Percentiles rank a stretch among this genome's conserved stretches.
These are phyloP conservation scores for Apodemia duryi DNA, from an alignment of 2,888 invertebrate genomes.

Conservation along the genomic window DNA sequence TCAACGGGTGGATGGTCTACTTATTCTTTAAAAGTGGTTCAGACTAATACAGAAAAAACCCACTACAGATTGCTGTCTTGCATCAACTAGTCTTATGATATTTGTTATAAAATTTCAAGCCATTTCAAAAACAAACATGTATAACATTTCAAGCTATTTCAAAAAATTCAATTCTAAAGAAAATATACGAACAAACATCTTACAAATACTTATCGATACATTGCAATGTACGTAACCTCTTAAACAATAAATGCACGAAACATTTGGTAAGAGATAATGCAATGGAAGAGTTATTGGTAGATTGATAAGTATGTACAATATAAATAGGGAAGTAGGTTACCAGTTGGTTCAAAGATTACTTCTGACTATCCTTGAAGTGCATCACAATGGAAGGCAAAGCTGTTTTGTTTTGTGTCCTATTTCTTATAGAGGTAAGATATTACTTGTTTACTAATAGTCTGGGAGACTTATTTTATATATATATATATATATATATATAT, in stretches of 20 bases:
- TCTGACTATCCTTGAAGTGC: neutral
- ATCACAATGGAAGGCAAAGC: constrained; percentile 24
- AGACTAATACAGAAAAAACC: too few species aligned
- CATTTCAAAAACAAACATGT: neutral
- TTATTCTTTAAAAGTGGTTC: too few species aligned
- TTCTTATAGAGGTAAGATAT: constrained; percentile 29
- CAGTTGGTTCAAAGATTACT: constrained; percentile 5
- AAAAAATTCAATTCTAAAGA: neutral
- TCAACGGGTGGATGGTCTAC: too few species aligned
- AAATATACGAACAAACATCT: neutral
- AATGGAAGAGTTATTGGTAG: constrained; percentile 24
- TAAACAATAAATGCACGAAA: constrained; percentile 12
- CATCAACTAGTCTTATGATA: too few species aligned
- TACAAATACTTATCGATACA: constrained; percentile 6
- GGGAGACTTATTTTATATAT: too few species aligned
- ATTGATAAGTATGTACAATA: constrained; percentile 26
- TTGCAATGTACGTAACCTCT: constrained; percentile 10
- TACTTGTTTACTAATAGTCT: neutral
- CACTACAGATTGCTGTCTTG: too few species aligned
- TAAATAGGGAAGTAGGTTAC: constrained; percentile 36
- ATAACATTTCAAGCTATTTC: neutral
- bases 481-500: too few species aligned
- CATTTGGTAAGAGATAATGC: constrained; percentile 23
- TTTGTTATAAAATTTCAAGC: too few species aligned
- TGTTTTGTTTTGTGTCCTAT: constrained; percentile 27